Evolutionary conservation across 2,888 invertebrate genomes (phyloP).

Genomic region (Spialia ferax): DNA sequence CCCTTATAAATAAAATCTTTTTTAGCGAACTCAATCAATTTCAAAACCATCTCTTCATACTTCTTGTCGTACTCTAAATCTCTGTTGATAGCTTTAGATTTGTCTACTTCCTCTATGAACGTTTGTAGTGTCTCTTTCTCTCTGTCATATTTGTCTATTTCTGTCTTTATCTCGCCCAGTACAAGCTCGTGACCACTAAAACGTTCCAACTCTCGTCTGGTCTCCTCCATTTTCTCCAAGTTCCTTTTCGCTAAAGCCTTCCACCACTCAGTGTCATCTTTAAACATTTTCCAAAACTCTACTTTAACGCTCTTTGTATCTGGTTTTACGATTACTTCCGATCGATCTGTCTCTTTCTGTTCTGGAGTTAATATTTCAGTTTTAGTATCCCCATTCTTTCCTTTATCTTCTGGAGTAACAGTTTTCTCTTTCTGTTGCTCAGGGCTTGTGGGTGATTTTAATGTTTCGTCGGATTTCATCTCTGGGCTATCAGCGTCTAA

Average conservation of each 20-base stretch:
- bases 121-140: conserved; percentile 72
- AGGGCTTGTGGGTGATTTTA: conserved; percentile 36
- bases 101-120: conserved; percentile 78
- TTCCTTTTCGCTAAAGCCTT: conserved; percentile 78
- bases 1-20: conserved; percentile 81
- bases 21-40: conserved; percentile 79
- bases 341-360: conserved; percentile 61
- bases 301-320: conserved; percentile 47
- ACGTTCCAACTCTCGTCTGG: conserved; percentile 73
- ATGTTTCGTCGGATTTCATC: conserved; percentile 44
- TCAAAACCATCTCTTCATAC: conserved; percentile 80
- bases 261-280: conserved; percentile 82
- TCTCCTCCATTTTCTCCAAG: conserved; percentile 79
- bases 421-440: conserved; percentile 23
- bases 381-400: conserved; percentile 23
- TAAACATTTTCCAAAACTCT: conserved; percentile 79
- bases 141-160: conserved; percentile 68
- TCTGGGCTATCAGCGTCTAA: conserved; percentile 56
- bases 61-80: conserved; percentile 77
- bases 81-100: conserved; percentile 69
- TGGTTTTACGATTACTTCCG: conserved; percentile 59
- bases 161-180: conserved; percentile 70
- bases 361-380: conserved; percentile 13
- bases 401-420: conserved; percentile 3
- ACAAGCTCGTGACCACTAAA: conserved; percentile 80